Conservation (phyloP, 2,888 invertebrate species). For the Vanessa cardui region DNA sequence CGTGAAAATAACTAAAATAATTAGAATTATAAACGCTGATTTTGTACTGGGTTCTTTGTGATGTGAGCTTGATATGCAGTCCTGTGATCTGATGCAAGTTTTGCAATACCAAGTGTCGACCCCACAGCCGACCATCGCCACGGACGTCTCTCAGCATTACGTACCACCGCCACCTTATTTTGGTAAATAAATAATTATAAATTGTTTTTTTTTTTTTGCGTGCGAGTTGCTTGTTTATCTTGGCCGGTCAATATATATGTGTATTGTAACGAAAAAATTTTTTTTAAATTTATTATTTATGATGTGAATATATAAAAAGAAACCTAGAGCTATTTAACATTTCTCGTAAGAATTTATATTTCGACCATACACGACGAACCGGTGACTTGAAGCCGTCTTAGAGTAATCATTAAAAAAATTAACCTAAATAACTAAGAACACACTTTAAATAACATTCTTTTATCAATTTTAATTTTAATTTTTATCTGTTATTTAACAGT, state of each 20-base stretch:
- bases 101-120: slow-evolving; percentile 84
- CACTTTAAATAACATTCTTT: too few relatives aligned
- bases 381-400: too few relatives aligned
- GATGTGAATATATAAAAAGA: too few relatives aligned
- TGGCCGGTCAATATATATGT: background rate
- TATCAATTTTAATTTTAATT: too few relatives aligned
- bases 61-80: slow-evolving; percentile 16
- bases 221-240: background rate
- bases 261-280: too few relatives aligned
- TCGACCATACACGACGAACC: too few relatives aligned
- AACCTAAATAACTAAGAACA: too few relatives aligned
- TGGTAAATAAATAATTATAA: slow-evolving; percentile 53
- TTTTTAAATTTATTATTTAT: too few relatives aligned
- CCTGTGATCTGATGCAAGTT: slow-evolving; percentile 85
- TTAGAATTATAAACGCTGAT: background rate
- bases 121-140: slow-evolving; percentile 75
- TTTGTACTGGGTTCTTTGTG: background rate
- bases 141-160: slow-evolving; percentile 73
- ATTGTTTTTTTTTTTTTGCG: background rate
- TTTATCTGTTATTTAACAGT: too few relatives aligned
- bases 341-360: too few relatives aligned
- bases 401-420: too few relatives aligned
- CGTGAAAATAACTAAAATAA: background rate
- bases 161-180: slow-evolving; percentile 79
- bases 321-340: too few relatives aligned